phyloP scores from a whole-genome alignment of 1,140 invertebrate species.

The Mesaphorura yosii region DNA sequence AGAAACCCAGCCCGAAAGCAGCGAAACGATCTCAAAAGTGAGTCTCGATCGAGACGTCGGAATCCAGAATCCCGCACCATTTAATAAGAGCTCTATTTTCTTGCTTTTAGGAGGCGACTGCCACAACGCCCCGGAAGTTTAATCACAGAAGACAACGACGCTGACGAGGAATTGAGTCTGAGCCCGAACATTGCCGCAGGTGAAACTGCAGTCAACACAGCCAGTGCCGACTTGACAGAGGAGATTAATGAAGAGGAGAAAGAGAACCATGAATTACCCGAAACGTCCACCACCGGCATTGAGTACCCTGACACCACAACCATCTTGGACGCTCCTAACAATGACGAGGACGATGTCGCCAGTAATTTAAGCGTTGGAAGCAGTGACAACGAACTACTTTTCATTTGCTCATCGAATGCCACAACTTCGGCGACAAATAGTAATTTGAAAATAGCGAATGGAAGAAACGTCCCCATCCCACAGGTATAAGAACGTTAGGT shows the following conservation, averaged over 20 bases:
- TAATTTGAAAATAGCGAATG: conserved; percentile 5
- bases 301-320: not conserved
- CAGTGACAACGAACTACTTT: conserved; percentile 1
- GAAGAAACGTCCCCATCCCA: conserved; percentile 1
- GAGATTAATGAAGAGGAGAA: not conserved
- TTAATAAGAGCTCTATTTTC: too few species aligned
- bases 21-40: too few species aligned
- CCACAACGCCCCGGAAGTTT: too few species aligned
- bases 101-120: too few species aligned
- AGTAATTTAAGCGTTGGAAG: too few species aligned
- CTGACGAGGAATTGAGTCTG: conserved; percentile 29
- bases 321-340: not conserved
- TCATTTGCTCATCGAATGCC: conserved; percentile 3
- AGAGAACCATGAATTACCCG: too few species aligned
- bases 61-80: too few species aligned
- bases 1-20: too few species aligned
- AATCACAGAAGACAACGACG: conserved; percentile 26
- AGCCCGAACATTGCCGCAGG: conserved; percentile 28
- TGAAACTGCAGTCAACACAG: not conserved
- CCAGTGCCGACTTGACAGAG: not conserved
- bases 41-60: too few species aligned
- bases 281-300: too few species aligned
- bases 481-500: too few species aligned
- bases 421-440: not conserved
- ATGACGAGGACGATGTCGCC: not conserved